Percentiles rank a stretch among this genome's conserved stretches.
Conservation (phyloP, 2,888 invertebrate species). For the Hirtodrosophila alboralis region DNA sequence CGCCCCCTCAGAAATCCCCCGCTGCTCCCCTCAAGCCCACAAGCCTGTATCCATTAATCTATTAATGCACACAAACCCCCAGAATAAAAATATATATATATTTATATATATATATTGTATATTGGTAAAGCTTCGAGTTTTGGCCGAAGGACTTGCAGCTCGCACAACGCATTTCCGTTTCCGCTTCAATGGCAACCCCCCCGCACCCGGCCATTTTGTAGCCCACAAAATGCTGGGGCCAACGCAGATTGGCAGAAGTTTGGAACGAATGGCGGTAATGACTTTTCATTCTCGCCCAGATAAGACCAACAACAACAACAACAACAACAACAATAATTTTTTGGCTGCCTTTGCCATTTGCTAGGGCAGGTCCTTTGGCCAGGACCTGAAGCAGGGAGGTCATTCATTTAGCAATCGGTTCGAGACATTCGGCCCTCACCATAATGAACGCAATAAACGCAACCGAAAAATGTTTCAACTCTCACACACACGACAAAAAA, state of each 20-base stretch:
- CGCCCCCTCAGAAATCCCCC: constrained; percentile 12
- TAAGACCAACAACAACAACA: constrained; percentile 66
- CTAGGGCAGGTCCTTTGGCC: too few species aligned
- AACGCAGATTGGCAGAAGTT: constrained; percentile 48
- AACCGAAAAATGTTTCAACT: constrained; percentile 73
- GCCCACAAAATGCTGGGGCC: constrained; percentile 42
- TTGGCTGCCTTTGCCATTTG: neutral
- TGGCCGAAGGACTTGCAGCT: constrained; percentile 28
- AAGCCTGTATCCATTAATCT: constrained; percentile 62
- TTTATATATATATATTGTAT: too few species aligned
- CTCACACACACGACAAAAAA: constrained; percentile 57
- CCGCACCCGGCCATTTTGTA: neutral
- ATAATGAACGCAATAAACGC: constrained; percentile 79
- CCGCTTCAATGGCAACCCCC: constrained; percentile 68
- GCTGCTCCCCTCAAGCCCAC: neutral
- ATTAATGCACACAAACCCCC: constrained; percentile 67
- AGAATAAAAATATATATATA: too few species aligned
- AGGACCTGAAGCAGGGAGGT: constrained; percentile 13
- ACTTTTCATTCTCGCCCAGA: constrained; percentile 80
- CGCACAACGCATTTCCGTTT: constrained; percentile 71
- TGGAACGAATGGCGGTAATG: constrained; percentile 80
- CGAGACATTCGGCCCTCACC: constrained; percentile 23
- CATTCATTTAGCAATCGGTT: constrained; percentile 61
- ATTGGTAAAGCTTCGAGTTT: too few species aligned
- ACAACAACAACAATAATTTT: constrained; percentile 64